Evolutionary conservation across 2,797 vertebrate species (phyloP), one percentile per base, ranked within the genome.

Genomic region (Peromyscus nudipes): DNA sequence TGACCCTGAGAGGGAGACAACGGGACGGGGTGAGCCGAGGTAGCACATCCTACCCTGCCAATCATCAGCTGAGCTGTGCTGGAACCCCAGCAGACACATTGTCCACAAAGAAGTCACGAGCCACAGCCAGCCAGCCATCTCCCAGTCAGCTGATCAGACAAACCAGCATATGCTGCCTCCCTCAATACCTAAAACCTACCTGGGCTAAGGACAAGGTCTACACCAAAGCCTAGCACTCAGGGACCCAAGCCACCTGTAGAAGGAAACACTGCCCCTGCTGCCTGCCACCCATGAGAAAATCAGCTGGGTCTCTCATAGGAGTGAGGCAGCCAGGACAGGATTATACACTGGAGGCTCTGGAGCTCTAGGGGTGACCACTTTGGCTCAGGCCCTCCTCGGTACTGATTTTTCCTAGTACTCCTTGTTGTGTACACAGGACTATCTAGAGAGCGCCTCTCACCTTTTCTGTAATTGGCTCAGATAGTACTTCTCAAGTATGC

Each of bases 1-100:
- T 99, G 99, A 96, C 99, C 99, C 99, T 99, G 98, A 82, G 21
- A 83, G 95, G 43, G 40, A 75, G 95, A 43, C 67, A 1, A 92
- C 13, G 0, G 89, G 37, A 8, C 16, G 0, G n/a, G 40, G 73
- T 94, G 69, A 96, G 77, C 21, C 2, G 27, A 79, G 96, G 82
- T 64, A 85, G 10, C 0, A 37, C 0, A 0, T 13, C 21, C 23
- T 8, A 84, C 21, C 79, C 43, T 11, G 71, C 1, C 2, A 29
- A 75, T 14, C 0, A 17, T 16, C 2, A 4, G n/a, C 43, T 0
- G 0, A 21, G n/a, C 25, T 73, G 10, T 75, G 37, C 37, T 46
- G 73, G 86, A 40, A 43, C 55, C 23, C 16, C 52, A 75, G 2
- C 13, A 17, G 17, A 7, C 4, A 43, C 0, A 1, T 4, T 37